These are phyloP conservation scores for Esox niger DNA, from an alignment of 2,113 vertebrate genomes.

Conservation along the genomic window DNA sequence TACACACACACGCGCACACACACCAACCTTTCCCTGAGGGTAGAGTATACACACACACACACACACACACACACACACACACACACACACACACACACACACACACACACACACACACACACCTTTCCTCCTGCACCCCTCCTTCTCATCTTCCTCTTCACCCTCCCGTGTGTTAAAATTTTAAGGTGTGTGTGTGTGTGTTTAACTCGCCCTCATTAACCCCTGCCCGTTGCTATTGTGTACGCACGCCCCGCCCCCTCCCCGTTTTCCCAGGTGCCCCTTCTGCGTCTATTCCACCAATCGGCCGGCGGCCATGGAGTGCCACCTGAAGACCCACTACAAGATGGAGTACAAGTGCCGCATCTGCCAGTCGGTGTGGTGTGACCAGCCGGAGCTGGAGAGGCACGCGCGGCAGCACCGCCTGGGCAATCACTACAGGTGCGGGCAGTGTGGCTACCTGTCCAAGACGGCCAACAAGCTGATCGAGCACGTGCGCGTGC, in stretches of 20 bases:
- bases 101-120: conserved; percentile 40
- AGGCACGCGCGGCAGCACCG: conserved; percentile 94
- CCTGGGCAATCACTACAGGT: conserved; percentile 99
- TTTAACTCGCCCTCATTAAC: conserved; percentile 37
- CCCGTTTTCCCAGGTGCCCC: conserved; percentile 83
- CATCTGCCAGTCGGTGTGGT: conserved; percentile 97
- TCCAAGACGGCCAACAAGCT: conserved; percentile 99
- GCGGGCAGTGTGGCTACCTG: conserved; percentile 98
- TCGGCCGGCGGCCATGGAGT: conserved; percentile 96
- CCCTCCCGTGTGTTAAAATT: conserved; percentile 41
- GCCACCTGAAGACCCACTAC: conserved; percentile 99
- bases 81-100: conserved; percentile 49
- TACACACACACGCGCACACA: conserved; percentile 40
- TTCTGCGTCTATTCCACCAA: conserved; percentile 99
- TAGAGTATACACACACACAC: conserved; percentile 32
- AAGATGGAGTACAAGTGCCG: conserved; percentile 99
- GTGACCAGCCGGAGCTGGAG: conserved; percentile 95
- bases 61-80: conserved; percentile 36
- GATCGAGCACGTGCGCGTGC: conserved; percentile 97
- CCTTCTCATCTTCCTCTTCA: conserved; percentile 65
- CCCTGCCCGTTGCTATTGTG: conserved; percentile 42
- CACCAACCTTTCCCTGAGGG: too few species aligned
- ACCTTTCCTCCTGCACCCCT: conserved; percentile 57
- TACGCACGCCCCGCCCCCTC: conserved; percentile 6
- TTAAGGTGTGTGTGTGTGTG: conserved; percentile 40